These are phyloP conservation scores for Dryobotodes eremita DNA, from an alignment of 2,888 invertebrate genomes.

Conservation along the genomic window DNA sequence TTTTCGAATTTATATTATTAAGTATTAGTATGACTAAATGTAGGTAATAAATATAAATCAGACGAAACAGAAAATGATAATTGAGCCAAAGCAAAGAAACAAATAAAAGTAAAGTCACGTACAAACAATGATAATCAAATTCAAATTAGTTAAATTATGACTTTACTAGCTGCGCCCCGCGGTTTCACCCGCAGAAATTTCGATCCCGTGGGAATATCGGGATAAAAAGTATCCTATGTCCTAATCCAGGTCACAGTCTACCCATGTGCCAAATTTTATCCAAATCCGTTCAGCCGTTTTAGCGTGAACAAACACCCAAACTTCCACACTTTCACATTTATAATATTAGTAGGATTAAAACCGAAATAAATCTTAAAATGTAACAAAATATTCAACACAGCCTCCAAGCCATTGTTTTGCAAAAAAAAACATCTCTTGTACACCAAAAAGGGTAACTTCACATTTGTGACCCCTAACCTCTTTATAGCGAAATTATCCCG, in stretches of 20 bases:
- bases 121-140: background rate
- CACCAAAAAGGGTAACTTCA: conserved; percentile 56
- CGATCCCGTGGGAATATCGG: no score
- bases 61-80: background rate
- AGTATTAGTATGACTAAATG: background rate
- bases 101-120: background rate
- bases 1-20: background rate
- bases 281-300: no score
- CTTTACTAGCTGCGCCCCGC: no score
- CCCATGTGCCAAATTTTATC: no score
- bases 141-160: background rate
- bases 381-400: background rate
- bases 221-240: no score
- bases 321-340: no score
- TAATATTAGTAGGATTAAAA: no score
- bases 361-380: background rate
- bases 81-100: no score
- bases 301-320: no score
- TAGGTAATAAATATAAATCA: background rate
- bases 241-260: no score
- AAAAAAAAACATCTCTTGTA: conserved; percentile 42
- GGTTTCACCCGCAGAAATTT: no score
- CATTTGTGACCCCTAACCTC: conserved; percentile 63
- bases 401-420: conserved; percentile 6
- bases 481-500: conserved; percentile 70